These are phyloP conservation scores for Zoanthus solanderi DNA, from an alignment of 92 coral and sea anemone genomes.

Conservation along the genomic window DNA sequence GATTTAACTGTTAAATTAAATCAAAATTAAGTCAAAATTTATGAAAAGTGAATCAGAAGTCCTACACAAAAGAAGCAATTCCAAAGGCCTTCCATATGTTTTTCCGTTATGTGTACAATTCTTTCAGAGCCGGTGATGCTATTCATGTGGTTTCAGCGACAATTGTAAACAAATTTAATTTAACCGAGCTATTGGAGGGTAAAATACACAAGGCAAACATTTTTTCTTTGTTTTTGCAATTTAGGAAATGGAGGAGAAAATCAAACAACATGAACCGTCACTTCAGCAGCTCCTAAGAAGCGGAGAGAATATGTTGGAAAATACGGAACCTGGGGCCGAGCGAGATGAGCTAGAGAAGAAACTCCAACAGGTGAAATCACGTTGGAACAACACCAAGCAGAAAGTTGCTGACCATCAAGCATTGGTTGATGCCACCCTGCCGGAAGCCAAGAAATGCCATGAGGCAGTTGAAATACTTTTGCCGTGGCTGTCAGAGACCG, in stretches of 20 bases:
- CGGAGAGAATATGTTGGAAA: conserved; percentile 83
- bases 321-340: conserved; percentile 91
- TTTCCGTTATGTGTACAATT: too few relatives aligned
- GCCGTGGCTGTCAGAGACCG: conserved; percentile 90
- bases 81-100: too few relatives aligned
- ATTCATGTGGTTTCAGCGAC: too few relatives aligned
- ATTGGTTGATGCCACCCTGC: conserved; percentile 72
- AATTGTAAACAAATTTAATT: too few relatives aligned
- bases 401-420: conserved; percentile 74
- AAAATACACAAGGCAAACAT: too few relatives aligned
- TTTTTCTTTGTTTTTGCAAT: not conserved
- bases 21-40: too few relatives aligned
- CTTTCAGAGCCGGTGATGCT: too few relatives aligned
- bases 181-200: too few relatives aligned
- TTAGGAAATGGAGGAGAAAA: conserved; percentile 76
- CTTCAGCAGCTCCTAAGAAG: conserved; percentile 84
- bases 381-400: conserved; percentile 83
- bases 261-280: conserved; percentile 85
- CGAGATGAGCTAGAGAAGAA: conserved; percentile 81
- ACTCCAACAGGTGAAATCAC: conserved; percentile 77
- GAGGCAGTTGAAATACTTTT: conserved; percentile 72
- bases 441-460: conserved; percentile 82
- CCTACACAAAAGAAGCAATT: too few relatives aligned
- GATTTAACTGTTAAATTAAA: too few relatives aligned
- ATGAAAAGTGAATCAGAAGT: too few relatives aligned